Evolutionary conservation across 2,113 vertebrate species (phyloP), one percentile per base, ranked within the genome.

Genomic region (Glareola pratincola): DNA sequence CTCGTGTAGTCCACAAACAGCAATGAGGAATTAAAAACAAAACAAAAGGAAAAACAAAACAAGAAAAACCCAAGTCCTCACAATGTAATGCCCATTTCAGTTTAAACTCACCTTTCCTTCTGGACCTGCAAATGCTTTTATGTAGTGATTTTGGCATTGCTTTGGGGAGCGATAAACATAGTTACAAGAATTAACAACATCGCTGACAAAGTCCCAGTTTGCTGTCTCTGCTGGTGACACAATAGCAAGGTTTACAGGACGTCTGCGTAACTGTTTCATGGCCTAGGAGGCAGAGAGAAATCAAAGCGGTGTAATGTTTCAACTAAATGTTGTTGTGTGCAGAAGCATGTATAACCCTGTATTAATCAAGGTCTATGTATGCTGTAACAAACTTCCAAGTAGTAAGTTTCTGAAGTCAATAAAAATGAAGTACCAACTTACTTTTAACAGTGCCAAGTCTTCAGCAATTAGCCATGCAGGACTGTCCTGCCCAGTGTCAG

Each of bases 401-500:
- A 57, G 37, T 63, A 63, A 37, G 14, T 12, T 68, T 69, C 7
- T 64, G 9, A 75, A 57, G 68, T 45, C 36, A n/a, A 57, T 51
- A 34, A 85, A 89, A 80, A 24, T 2, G 0, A 85, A 80, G 41
- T 13, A 43, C 41, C 10, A 17, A 16, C 74, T 96, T 83, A 99
- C 99, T 98, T 99, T 98, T 60, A 99, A 96, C 85, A 99, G 96
- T 24, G 99, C 99, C 99, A 99, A 99, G 98, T 99, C 99, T 96
- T 99, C 99, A 62, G 98, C 99, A 83, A 99, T 99, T 56, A 99
- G 98, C 99, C 99, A 99, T 88, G 99, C 99, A 1, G 99, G 99
- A 93, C 98, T 98, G 85, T 99, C 99, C 56, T 98, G 98, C 4
- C 98, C 97, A 0, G 98, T 84, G 76, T 99, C 99, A 73, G 98